Conservation (phyloP, 2,888 invertebrate species). For the Tenthredo mesomela region DNA sequence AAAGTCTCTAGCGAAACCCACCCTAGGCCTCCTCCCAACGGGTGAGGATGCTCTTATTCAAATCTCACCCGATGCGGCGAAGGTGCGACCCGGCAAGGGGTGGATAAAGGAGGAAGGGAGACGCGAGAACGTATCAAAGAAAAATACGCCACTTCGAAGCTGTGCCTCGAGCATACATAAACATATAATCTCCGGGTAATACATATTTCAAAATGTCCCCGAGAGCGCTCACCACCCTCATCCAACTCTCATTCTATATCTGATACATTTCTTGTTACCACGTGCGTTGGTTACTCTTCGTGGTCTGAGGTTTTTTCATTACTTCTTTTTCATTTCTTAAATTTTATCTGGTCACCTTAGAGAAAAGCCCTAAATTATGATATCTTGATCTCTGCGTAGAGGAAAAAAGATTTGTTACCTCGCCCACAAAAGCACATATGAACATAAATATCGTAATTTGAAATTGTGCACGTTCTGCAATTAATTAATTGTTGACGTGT, state of each 20-base stretch:
- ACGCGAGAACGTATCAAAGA: conserved; percentile 73
- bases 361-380: neutral
- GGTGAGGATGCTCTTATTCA: conserved; percentile 75
- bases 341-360: neutral
- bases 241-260: neutral
- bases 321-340: neutral
- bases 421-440: neutral
- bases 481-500: neutral
- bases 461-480: conserved; percentile 1
- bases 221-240: conserved; percentile 65
- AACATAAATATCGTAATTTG: conserved; percentile 14
- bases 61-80: conserved; percentile 70
- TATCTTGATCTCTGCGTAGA: neutral
- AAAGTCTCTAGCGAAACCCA: conserved; percentile 65
- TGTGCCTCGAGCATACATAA: conserved; percentile 75
- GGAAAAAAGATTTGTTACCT: neutral
- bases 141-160: conserved; percentile 71
- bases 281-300: neutral
- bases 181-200: conserved; percentile 73
- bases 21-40: conserved; percentile 58
- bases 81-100: conserved; percentile 56
- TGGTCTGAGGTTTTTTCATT: neutral
- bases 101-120: conserved; percentile 54
- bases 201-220: conserved; percentile 73
- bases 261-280: neutral